Percentiles rank a stretch among this genome's conserved stretches.
Evolutionary conservation across 64 coral and sea anemone species (phyloP).

Genomic region (Actinia tenebrosa): DNA sequence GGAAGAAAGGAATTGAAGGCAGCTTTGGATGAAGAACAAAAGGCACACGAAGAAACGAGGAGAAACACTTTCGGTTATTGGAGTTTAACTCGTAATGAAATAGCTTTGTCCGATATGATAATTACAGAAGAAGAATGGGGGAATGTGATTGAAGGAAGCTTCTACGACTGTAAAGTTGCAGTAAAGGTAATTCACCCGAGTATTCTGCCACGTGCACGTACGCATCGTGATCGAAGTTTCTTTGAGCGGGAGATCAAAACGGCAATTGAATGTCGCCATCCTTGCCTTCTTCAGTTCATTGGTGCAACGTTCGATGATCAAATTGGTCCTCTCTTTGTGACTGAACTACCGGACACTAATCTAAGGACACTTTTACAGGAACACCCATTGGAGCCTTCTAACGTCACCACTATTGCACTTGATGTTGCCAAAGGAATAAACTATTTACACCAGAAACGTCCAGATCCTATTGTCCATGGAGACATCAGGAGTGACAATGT

Average conservation of each 20-base stretch:
- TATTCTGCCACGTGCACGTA: not conserved
- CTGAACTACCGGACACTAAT: conserved; percentile 22
- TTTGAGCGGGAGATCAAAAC: conserved; percentile 59
- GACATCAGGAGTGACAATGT: conserved; percentile 49
- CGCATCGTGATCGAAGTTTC: not conserved
- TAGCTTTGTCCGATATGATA: not conserved
- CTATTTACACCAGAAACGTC: conserved; percentile 21
- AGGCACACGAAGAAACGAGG: too few species aligned
- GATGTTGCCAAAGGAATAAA: conserved; percentile 29
- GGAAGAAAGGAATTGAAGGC: too few species aligned
- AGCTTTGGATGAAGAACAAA: too few species aligned
- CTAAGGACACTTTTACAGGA: conserved; percentile 15
- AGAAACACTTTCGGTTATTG: not conserved
- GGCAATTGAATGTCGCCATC: conserved; percentile 45
- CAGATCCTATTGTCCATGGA: conserved; percentile 26
- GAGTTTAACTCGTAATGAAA: conserved; percentile 15
- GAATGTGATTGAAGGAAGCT: conserved; percentile 10
- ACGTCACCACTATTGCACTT: not conserved
- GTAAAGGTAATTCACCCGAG: conserved; percentile 31
- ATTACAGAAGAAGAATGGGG: conserved; percentile 28
- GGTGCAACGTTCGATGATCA: conserved; percentile 1
- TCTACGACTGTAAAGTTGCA: conserved; percentile 30
- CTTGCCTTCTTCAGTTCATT: conserved; percentile 45
- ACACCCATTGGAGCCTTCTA: not conserved
- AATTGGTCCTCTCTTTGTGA: conserved; percentile 19